A percentile compares a stretch with the other conserved stretches of the same genome.
These are phyloP conservation scores for Cyclina sinensis DNA, from an alignment of 1,140 invertebrate genomes.

Conservation along the genomic window DNA sequence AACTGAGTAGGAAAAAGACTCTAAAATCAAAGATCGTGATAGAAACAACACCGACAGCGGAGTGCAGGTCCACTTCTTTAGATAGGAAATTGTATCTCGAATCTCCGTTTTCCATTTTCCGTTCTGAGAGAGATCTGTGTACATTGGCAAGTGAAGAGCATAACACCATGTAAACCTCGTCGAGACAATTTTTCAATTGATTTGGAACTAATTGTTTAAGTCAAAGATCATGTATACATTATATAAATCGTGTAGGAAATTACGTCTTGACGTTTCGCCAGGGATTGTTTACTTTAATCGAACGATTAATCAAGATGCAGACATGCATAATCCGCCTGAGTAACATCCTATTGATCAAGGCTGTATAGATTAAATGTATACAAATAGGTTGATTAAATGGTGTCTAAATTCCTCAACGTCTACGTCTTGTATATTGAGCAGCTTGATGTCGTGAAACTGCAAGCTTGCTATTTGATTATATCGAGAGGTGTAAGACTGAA, in stretches of 20 bases:
- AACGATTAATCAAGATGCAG: neutral
- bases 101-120: too few relatives aligned
- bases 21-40: too few relatives aligned
- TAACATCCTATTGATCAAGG: conserved; percentile 1
- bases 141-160: too few relatives aligned
- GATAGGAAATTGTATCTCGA: too few relatives aligned
- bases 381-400: conserved; percentile 2
- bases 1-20: too few relatives aligned
- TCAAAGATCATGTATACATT: neutral
- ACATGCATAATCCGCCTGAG: neutral
- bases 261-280: neutral
- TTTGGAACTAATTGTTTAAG: too few relatives aligned
- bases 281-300: neutral
- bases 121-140: too few relatives aligned
- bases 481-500: too few relatives aligned
- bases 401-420: neutral
- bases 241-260: neutral
- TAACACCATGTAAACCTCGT: too few relatives aligned
- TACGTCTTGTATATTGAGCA: neutral
- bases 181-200: too few relatives aligned
- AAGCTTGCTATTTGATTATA: neutral
- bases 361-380: neutral
- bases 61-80: too few relatives aligned
- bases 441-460: neutral
- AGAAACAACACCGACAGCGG: too few relatives aligned